A percentile compares a stretch with the other conserved stretches of the same genome.
These are phyloP conservation scores for Odontesthes bonariensis DNA, from an alignment of 2,113 vertebrate species.

Conservation along the genomic window DNA sequence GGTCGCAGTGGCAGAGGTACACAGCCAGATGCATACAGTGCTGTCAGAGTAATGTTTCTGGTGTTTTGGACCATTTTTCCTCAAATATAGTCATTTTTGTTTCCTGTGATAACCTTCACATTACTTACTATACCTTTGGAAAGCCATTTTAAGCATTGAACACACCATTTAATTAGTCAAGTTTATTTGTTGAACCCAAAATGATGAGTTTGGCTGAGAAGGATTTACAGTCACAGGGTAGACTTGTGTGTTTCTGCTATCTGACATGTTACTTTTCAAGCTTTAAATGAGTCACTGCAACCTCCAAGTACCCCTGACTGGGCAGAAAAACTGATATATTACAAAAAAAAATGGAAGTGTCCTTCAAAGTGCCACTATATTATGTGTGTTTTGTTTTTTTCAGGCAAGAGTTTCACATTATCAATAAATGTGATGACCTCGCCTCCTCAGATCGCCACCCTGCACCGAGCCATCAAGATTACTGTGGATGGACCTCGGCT, in stretches of 20 bases:
- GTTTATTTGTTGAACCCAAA: too few relatives aligned
- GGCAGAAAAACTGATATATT: too few relatives aligned
- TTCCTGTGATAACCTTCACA: too few relatives aligned
- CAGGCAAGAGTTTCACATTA: slow-evolving; percentile 74
- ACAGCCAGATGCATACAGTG: neutral
- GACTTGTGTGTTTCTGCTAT: neutral
- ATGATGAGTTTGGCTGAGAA: too few relatives aligned
- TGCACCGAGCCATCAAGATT: slow-evolving; percentile 73
- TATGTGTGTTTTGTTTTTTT: neutral
- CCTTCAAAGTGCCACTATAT: neutral
- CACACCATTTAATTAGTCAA: too few relatives aligned
- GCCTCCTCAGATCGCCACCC: slow-evolving; percentile 71
- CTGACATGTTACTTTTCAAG: too few relatives aligned
- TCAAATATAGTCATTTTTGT: too few relatives aligned
- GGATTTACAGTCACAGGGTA: too few relatives aligned
- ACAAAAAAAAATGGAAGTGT: too few relatives aligned
- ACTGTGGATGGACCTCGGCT: slow-evolving; percentile 76
- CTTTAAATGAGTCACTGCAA: neutral
- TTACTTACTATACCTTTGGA: too few relatives aligned
- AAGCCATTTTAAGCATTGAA: too few relatives aligned
- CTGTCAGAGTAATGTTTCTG: neutral
- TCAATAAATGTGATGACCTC: slow-evolving; percentile 74
- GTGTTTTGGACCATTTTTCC: too few relatives aligned
- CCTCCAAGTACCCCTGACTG: neutral
- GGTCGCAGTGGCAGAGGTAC: slow-evolving; percentile 97